These are phyloP conservation scores for Bhutanitis thaidina DNA, from an alignment of 2,888 invertebrate genomes.

Conservation along the genomic window DNA sequence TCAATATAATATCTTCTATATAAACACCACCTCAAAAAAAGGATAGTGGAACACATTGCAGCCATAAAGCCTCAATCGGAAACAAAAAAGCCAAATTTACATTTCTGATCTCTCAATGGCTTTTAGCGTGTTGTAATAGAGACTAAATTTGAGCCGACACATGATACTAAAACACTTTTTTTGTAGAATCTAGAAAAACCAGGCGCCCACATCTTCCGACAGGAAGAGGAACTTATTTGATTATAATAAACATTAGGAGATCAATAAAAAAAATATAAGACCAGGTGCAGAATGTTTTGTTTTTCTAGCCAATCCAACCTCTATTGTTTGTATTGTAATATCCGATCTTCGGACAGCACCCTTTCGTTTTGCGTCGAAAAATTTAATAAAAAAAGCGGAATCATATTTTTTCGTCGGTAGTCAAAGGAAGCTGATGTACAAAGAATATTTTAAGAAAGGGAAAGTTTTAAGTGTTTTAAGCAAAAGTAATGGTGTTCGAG, in stretches of 20 bases:
- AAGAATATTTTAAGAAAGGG: slow-evolving; percentile 52
- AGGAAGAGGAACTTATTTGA: slow-evolving; percentile 78
- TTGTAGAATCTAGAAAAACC: slow-evolving; percentile 38
- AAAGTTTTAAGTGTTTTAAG: slow-evolving; percentile 40
- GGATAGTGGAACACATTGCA: slow-evolving; percentile 61
- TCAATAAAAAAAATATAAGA: slow-evolving; percentile 54
- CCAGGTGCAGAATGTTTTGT: slow-evolving; percentile 66
- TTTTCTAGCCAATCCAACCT: slow-evolving; percentile 43
- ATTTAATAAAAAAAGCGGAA: slow-evolving; percentile 33
- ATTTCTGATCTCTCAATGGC: slow-evolving; percentile 17
- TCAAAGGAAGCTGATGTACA: slow-evolving; percentile 35
- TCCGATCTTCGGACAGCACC: slow-evolving; percentile 47
- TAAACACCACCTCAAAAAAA: slow-evolving; percentile 47
- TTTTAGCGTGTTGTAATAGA: slow-evolving; percentile 33
- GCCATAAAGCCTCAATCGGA: slow-evolving; percentile 45
- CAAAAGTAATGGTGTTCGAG: slow-evolving; percentile 25
- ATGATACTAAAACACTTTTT: slow-evolving; percentile 29
- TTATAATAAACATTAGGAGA: slow-evolving; percentile 70
- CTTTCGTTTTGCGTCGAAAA: slow-evolving; percentile 44
- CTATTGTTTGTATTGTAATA: slow-evolving; percentile 63
- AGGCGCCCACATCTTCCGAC: slow-evolving; percentile 72
- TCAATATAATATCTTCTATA: too few relatives aligned
- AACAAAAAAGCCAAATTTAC: slow-evolving; percentile 29
- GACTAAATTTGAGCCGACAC: slow-evolving; percentile 27
- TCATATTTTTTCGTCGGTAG: slow-evolving; percentile 46